phyloP scores from a whole-genome alignment of 2,113 vertebrate species.

The Pygoscelis antarcticus region DNA sequence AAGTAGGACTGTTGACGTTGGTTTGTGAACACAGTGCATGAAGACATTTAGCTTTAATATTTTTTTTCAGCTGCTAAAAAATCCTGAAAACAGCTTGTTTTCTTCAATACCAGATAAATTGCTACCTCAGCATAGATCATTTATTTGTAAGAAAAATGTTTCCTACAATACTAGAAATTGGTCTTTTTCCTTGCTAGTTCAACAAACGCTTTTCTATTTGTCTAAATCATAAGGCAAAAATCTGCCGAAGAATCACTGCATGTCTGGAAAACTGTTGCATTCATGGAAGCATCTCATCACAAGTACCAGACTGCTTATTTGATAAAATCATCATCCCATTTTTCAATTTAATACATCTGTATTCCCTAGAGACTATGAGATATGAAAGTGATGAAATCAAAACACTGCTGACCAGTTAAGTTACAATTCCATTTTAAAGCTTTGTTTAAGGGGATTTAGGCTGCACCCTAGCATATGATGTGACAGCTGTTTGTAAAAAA shows the following conservation, averaged over 20 bases:
- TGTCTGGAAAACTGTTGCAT: neutral
- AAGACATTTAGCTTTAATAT: neutral
- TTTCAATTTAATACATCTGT: neutral
- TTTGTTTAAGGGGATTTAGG: neutral
- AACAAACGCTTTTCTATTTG: neutral
- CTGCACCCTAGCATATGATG: neutral
- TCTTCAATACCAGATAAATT: neutral
- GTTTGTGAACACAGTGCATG: neutral
- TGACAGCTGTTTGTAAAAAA: neutral
- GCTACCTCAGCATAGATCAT: neutral
- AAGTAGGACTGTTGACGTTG: neutral
- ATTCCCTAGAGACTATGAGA: neutral
- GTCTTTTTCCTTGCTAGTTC: neutral
- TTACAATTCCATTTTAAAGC: neutral
- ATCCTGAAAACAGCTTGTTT: neutral
- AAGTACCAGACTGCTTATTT: slow-evolving; percentile 18
- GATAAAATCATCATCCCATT: slow-evolving; percentile 1
- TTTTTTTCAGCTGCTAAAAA: neutral
- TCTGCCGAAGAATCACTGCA: neutral
- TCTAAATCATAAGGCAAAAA: neutral
- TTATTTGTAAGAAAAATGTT: slow-evolving; percentile 23
- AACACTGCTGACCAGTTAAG: neutral
- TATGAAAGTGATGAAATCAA: neutral
- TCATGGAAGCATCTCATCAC: neutral
- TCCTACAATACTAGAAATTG: neutral